Evolutionary conservation across 2,797 vertebrate genomes (phyloP), one percentile per base, ranked within the genome.

Genomic region (Triplophysa yarkandensis): DNA sequence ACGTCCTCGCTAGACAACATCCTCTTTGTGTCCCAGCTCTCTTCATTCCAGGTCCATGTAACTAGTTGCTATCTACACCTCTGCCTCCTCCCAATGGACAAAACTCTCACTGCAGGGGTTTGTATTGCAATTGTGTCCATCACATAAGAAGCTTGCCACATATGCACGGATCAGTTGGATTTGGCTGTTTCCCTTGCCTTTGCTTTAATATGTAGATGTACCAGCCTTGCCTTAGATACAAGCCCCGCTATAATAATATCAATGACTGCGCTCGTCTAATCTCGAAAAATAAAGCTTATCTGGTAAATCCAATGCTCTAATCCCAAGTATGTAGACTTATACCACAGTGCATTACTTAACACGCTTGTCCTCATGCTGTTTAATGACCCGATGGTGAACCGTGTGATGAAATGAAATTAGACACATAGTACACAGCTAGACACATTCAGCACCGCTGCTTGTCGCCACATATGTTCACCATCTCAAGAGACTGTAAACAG

Each of bases 11-110:
- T 43, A 67, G 65, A 82, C 76, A 82, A 80, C 63, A 63, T 57
- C 54, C 64, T 67, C 78, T 78, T 80, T 78, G 81, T 82, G 76
- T 68, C 63, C 65, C 57, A 67, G 64, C 65, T 52, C 55, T 55
- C 19, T 50, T 68, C 30, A 54, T 63, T 71, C 62, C 43, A 55
- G 19, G 71, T 66, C 17, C 13, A 16, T 48, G 41, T 2, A 3
- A 32, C 41, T 13, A n/a, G 54, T 57, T 43, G 54, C 57, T 61
- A 16, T 77, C 61, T 34, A 74, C 36, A 64, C 30, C 64, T 14
- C 55, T 75, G 61, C 23, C 74, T 72, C 77, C 84, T 85, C 86
- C 88, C 85, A 77, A 80, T 87, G 90, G 85, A 75, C 81, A 63
- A 55, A 74, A 68, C 48, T 16, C 54, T 78, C 76, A 79, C 61